Conservation (phyloP, 92 coral and sea anemone species). For the Paramuricea clavata region DNA sequence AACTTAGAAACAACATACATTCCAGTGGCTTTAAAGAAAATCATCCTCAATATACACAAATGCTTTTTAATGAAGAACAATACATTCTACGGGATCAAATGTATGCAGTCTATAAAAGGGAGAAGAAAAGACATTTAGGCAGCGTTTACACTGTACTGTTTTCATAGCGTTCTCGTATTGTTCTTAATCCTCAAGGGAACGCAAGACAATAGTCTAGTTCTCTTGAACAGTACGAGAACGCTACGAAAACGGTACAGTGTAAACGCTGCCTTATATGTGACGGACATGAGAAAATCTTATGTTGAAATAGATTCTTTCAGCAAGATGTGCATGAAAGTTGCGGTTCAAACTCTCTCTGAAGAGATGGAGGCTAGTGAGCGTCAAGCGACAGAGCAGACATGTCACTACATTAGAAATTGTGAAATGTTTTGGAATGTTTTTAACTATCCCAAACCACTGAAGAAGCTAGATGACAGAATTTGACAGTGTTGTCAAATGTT, state of each 20-base stretch:
- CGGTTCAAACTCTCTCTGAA: constrained; percentile 43
- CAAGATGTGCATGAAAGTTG: constrained; percentile 58
- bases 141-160: too few relatives aligned
- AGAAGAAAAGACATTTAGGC: constrained; percentile 36
- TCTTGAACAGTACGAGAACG: too few relatives aligned
- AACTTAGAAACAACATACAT: constrained; percentile 50
- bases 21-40: constrained; percentile 47
- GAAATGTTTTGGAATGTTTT: constrained; percentile 50
- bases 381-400: constrained; percentile 19
- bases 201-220: too few relatives aligned
- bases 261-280: too few relatives aligned
- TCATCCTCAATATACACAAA: constrained; percentile 41
- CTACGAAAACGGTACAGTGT: too few relatives aligned
- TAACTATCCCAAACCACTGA: constrained; percentile 23
- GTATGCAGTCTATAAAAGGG: constrained; percentile 44
- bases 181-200: too few relatives aligned
- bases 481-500: constrained; percentile 28
- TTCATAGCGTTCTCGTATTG: too few relatives aligned
- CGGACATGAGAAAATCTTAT: constrained; percentile 49
- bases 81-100: constrained; percentile 52
- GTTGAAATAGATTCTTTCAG: constrained; percentile 46
- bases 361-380: constrained; percentile 45
- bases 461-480: constrained; percentile 23
- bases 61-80: constrained; percentile 23
- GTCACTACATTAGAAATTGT: constrained; percentile 25